Base-by-base conservation (phyloP, 2,888 invertebrate genomes). In the Diaphora mendica region DNA sequence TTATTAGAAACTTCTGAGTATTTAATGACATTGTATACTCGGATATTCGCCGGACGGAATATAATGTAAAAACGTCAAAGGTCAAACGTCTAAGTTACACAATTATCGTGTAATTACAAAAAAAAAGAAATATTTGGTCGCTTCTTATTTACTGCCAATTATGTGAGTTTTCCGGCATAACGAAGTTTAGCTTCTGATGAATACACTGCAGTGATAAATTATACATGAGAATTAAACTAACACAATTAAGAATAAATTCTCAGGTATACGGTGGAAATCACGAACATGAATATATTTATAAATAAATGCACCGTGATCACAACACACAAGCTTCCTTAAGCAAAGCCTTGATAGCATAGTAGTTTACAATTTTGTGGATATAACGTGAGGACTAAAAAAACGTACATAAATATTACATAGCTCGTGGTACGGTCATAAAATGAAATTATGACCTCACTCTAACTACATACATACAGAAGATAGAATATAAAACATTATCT, bases 341-440 rank as follows among this genome's bases (percentile, higher is more conserved):
- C 71, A 74, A 72, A 85, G 77, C 89, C 88, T 89, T 89, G 88
- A 77, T 82, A n/a, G n/a, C n/a, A n/a, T n/a, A n/a, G n/a, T n/a
- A 62, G 79, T 81, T 84, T 81, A 80, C 71, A 74, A 82, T 77
- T 82, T 79, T 80, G 80, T 82, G 78, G 77, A 81, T 76, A 77
- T 80, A 76, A 79, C 66, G 73, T 73, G 77, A 78, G 66, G 44
- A 75, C 64, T 68, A 64, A 79, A 79, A 82, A 78, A 78, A 79
- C 48, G 55, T 26, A 66, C 79, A 75, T 85, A 77, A 74, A 77
- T 15, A 33, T 33, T 42, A 48, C 20, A 44, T 30, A 15, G 30
- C 30, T 48, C 30, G 67, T 67, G 67, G 44, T 9, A 9, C 9
- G 44, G 20, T 15, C 44, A 30, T 67, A 30, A 20, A 48, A 67